Conservation (phyloP, 2,797 vertebrate species). For the Bryconaethiops microstoma region DNA sequence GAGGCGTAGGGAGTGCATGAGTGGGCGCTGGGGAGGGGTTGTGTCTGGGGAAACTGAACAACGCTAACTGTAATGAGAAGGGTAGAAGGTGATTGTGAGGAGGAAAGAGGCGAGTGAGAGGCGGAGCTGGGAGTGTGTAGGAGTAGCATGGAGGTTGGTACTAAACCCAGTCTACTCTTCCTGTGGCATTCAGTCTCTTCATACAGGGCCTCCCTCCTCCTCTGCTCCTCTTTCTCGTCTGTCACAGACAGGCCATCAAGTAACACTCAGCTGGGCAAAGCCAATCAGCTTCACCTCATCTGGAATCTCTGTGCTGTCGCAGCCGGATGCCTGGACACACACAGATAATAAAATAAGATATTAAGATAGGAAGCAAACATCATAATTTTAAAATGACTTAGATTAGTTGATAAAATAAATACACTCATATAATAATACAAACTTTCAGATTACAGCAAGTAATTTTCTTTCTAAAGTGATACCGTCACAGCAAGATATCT, state of each 20-base stretch:
- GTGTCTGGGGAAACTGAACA: conserved; percentile 7
- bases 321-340: conserved; percentile 85
- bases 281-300: conserved; percentile 98
- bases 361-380: conserved; percentile 10
- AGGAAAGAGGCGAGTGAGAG: conserved; percentile 33
- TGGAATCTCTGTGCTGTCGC: conserved; percentile 90
- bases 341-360: conserved; percentile 19
- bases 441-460: no score
- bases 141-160: conserved; percentile 57
- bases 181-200: conserved; percentile 46
- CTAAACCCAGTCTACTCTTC: conserved; percentile 67
- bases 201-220: conserved; percentile 54
- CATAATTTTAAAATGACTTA: background rate
- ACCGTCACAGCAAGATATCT: no score
- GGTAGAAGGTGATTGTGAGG: conserved; percentile 41
- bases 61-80: conserved; percentile 1
- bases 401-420: conserved; percentile 12
- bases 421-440: background rate
- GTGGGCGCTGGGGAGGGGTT: conserved; percentile 11
- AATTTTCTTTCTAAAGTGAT: no score
- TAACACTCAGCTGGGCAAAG: conserved; percentile 94
- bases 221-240: conserved; percentile 64
- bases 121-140: conserved; percentile 35
- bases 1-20: conserved; percentile 47
- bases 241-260: conserved; percentile 80